phyloP scores from a whole-genome alignment of 2,113 vertebrate genomes.

The Pavo muticus region DNA sequence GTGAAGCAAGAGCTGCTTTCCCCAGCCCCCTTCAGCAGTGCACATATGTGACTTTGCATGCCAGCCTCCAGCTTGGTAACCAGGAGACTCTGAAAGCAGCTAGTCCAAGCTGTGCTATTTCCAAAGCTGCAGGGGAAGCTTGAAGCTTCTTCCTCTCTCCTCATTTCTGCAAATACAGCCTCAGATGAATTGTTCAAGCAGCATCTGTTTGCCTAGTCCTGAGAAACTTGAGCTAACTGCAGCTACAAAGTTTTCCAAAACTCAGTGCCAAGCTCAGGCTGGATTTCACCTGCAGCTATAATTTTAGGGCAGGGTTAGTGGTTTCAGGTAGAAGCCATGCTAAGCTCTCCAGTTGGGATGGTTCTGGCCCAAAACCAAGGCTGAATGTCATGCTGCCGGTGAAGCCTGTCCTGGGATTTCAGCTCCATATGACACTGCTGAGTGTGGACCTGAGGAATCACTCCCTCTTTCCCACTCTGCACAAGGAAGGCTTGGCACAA shows the following conservation, averaged over 20 bases:
- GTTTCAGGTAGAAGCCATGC: not conserved
- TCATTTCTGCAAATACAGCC: slow-evolving; percentile 17
- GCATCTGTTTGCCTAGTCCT: not conserved
- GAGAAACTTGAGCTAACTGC: not conserved
- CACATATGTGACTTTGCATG: not conserved
- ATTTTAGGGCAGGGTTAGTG: not conserved
- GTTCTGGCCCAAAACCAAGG: slow-evolving; percentile 7
- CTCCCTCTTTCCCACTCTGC: not conserved
- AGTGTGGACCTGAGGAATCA: not conserved
- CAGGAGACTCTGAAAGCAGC: not conserved
- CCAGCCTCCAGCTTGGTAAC: not conserved
- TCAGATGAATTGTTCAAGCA: not conserved
- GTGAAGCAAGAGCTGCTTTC: slow-evolving; percentile 11
- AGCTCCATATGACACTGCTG: not conserved
- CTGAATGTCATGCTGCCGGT: not conserved
- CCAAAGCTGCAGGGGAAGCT: not conserved
- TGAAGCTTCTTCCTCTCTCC: not conserved
- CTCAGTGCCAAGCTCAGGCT: not conserved
- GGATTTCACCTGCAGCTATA: not conserved
- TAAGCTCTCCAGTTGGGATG: not conserved
- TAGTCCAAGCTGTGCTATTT: not conserved
- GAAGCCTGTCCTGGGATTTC: slow-evolving; percentile 1
- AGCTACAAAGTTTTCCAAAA: not conserved
- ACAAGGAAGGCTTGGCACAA: not conserved
- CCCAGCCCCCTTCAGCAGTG: not conserved